Evolutionary conservation across 2,888 invertebrate species (phyloP), one percentile per base, ranked within the genome.

Genomic region (Acanthosepion pharaonis): DNA sequence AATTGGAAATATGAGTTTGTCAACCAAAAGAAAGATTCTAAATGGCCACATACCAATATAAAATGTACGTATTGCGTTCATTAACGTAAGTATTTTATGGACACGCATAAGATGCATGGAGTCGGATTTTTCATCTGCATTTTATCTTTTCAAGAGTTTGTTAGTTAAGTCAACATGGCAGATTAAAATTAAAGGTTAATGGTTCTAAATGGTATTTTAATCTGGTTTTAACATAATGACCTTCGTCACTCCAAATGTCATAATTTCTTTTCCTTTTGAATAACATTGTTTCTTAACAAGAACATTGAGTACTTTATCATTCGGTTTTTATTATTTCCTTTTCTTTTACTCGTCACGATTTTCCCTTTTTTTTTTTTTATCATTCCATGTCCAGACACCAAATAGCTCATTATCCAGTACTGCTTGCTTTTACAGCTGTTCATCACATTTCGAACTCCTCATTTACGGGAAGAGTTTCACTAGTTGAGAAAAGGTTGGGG

Each of bases 371-470:
- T 78, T n/a, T 18, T 11, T 15, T n/a, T 78, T 33, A 78, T 78
- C 9, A 33, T 78, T 78, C 78, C n/a, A 78, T 78, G 33, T 78
- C 78, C 78, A 9, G 78, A n/a, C 78, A 78, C 78, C 78, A 78
- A 33, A 78, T 23, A 78, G 78, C 78, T 78, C 78, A 78, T 78
- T 78, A 78, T 78, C n/a, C 78, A 78, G 28, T 33, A 33, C 78
- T n/a, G 78, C 33, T 78, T 78, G 78, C 78, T 78, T 78, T 78
- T 15, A 78, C 78, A 78, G 78, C 78, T 78, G 78, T 78, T 78
- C n/a, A 78, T 78, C 78, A 78, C 78, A 78, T 78, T 78, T 78
- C n/a, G 15, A 33, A 78, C 33, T n/a, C n/a, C n/a, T 78, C 78
- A 33, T 78, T 78, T 78, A 11, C n/a, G 15, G 23, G n/a, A 78